Conservation (phyloP, 2,888 invertebrate species). For the Eucera pruinosa region DNA sequence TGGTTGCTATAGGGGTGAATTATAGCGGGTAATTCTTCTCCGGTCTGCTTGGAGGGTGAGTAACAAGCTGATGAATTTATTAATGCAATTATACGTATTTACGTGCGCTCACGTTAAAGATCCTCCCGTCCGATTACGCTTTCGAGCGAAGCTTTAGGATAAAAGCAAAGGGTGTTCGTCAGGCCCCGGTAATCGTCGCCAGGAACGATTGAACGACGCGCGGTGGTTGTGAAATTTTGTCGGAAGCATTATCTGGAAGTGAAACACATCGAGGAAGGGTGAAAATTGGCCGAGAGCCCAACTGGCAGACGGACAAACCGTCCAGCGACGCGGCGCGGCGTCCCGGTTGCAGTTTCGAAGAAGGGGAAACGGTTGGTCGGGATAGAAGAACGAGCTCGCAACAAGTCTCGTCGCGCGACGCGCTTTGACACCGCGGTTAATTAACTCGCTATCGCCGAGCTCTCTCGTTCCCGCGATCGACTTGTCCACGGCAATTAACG, state of each 20-base stretch:
- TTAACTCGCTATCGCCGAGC: constrained; percentile 59
- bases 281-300: constrained; percentile 67
- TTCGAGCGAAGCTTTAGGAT: constrained; percentile 21
- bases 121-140: not conserved
- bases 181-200: too few species aligned
- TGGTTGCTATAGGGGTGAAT: too few species aligned
- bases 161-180: too few species aligned
- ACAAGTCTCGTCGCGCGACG: constrained; percentile 51
- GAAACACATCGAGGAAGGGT: constrained; percentile 8
- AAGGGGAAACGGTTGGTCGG: not conserved
- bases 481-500: constrained; percentile 67
- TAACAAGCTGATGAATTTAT: not conserved
- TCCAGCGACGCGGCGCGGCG: too few species aligned
- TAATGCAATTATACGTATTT: not conserved
- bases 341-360: too few species aligned
- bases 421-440: constrained; percentile 65
- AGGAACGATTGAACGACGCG: constrained; percentile 21
- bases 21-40: too few species aligned
- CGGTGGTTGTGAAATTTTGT: too few species aligned
- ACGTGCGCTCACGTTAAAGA: not conserved
- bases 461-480: constrained; percentile 46
- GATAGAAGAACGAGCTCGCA: constrained; percentile 49
- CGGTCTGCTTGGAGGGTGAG: too few species aligned
- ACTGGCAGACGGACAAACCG: constrained; percentile 45
- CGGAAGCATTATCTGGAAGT: too few species aligned